phyloP scores from a whole-genome alignment of 2,888 invertebrate species.

The Heliconius cydno region DNA sequence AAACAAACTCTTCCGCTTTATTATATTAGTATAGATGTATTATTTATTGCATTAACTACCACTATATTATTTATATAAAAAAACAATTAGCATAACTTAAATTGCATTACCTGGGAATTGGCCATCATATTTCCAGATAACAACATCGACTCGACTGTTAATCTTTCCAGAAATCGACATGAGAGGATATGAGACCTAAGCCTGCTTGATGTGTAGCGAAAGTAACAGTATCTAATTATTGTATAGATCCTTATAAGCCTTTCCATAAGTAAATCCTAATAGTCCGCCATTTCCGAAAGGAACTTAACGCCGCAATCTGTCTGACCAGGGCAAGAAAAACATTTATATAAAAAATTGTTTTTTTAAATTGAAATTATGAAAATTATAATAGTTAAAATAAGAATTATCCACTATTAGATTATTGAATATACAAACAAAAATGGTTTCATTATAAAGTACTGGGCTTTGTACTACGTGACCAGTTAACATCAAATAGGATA shows the following conservation, averaged over 20 bases:
- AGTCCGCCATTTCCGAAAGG: too few species aligned
- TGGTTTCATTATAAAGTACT: slow-evolving; percentile 22
- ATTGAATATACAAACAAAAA: slow-evolving; percentile 13
- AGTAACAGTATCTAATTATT: neutral
- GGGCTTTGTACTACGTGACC: slow-evolving; percentile 20
- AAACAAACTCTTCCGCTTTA: too few species aligned
- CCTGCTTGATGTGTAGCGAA: too few species aligned
- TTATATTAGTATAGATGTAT: too few species aligned
- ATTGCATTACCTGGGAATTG: neutral
- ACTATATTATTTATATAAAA: neutral
- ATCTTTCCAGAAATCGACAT: too few species aligned
- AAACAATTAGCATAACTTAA: neutral
- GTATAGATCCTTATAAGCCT: neutral
- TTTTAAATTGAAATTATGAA: neutral
- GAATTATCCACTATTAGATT: neutral
- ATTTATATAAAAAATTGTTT: neutral
- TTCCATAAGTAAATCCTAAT: neutral
- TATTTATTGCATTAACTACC: neutral
- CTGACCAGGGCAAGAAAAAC: neutral
- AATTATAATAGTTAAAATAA: neutral
- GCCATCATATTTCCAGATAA: neutral
- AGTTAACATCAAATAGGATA: slow-evolving; percentile 18
- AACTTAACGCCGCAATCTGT: neutral
- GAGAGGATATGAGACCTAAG: too few species aligned
- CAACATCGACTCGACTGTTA: too few species aligned